A percentile compares a stretch with the other conserved stretches of the same genome.
phyloP scores from a whole-genome alignment of 2,888 invertebrate genomes.

The Temnothorax rugatulus region DNA sequence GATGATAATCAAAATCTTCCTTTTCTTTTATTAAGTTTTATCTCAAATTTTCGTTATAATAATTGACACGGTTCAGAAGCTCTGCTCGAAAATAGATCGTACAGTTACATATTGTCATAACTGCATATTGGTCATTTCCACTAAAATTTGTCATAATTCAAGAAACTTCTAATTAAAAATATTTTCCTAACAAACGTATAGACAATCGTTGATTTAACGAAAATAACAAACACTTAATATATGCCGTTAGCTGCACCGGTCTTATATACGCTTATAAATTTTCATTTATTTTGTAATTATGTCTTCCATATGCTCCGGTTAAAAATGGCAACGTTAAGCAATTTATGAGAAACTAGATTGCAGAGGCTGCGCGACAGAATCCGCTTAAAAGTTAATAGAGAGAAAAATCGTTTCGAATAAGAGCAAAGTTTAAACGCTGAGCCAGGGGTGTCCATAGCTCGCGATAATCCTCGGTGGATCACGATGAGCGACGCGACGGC shows the following conservation, averaged over 20 bases:
- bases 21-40: background rate
- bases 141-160: background rate
- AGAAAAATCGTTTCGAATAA: constrained; percentile 37
- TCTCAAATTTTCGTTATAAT: background rate
- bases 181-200: background rate
- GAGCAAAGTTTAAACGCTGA: constrained; percentile 35
- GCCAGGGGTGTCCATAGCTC: constrained; percentile 7
- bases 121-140: too few relatives aligned
- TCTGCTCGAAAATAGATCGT: background rate
- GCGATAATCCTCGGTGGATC: constrained; percentile 34
- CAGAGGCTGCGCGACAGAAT: constrained; percentile 14
- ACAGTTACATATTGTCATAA: background rate
- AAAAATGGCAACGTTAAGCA: constrained; percentile 3
- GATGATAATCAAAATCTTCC: background rate
- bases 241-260: background rate
- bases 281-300: constrained; percentile 2
- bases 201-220: background rate
- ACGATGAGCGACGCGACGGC: constrained; percentile 31
- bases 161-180: background rate
- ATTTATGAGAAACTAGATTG: constrained; percentile 39
- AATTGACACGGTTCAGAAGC: background rate
- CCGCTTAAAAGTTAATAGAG: constrained; percentile 47
- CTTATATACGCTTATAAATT: background rate
- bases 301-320: constrained; percentile 15
- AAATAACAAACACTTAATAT: background rate